Evolutionary conservation across 64 coral and sea anemone species (phyloP).

Genomic region (Acropora tenuis): DNA sequence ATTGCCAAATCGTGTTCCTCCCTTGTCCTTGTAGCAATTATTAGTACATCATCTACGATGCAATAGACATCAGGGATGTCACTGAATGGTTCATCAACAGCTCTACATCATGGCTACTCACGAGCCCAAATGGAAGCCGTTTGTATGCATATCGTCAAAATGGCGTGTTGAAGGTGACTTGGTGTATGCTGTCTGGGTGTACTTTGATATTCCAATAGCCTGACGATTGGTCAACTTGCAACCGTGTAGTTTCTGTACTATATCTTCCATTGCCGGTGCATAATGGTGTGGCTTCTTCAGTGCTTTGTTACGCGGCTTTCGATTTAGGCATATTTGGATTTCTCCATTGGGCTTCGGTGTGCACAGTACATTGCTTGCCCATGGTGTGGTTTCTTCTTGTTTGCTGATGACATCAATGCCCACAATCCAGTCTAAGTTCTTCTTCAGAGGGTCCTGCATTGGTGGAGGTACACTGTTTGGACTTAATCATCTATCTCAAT

Average conservation of each 20-base stretch:
- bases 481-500: constrained; percentile 6
- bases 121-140: constrained; percentile 83
- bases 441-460: too few relatives aligned
- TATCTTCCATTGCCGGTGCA: constrained; percentile 77
- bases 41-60: constrained; percentile 79
- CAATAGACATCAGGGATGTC: constrained; percentile 83
- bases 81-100: constrained; percentile 77
- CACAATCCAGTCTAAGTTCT: constrained; percentile 62
- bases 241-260: constrained; percentile 71
- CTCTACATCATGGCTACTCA: constrained; percentile 80
- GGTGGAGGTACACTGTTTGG: constrained; percentile 55
- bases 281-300: constrained; percentile 82
- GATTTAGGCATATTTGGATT: constrained; percentile 80
- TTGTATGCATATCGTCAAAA: constrained; percentile 74
- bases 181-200: constrained; percentile 60
- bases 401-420: constrained; percentile 62
- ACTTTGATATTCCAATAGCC: too few relatives aligned
- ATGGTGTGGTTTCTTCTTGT: constrained; percentile 79
- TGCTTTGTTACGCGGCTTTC: constrained; percentile 83
- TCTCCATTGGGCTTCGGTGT: constrained; percentile 82
- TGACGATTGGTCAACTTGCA: constrained; percentile 76
- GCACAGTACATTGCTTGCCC: constrained; percentile 92
- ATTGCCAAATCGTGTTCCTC: too few relatives aligned
- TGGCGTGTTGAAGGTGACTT: constrained; percentile 78
- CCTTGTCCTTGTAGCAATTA: constrained; percentile 75